Percentiles rank a stretch among this genome's conserved stretches.
These are phyloP conservation scores for Hemitrygon akajei DNA, from an alignment of 2,797 vertebrate species.

Conservation along the genomic window DNA sequence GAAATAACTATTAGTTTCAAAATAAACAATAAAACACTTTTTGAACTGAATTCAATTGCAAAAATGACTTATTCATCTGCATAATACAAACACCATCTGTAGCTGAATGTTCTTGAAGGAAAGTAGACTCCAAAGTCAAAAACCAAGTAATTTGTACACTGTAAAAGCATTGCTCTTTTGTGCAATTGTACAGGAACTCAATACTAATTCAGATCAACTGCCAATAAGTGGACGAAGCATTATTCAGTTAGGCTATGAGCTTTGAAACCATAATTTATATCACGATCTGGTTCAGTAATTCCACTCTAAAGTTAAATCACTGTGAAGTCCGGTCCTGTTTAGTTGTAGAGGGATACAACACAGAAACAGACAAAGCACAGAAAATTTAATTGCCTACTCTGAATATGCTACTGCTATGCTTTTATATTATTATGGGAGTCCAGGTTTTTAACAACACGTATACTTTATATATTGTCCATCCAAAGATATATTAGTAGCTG, in stretches of 20 bases:
- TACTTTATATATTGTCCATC: not conserved
- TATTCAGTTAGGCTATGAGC: not conserved
- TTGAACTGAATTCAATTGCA: not conserved
- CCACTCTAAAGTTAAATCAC: not conserved
- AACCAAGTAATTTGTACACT: not conserved
- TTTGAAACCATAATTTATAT: not conserved
- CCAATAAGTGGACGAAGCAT: slow-evolving; percentile 1
- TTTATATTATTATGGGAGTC: not conserved
- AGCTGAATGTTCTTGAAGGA: not conserved
- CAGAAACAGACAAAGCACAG: no score
- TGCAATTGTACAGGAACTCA: not conserved
- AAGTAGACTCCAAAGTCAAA: not conserved
- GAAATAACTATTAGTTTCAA: not conserved
- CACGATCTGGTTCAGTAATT: not conserved
- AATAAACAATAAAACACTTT: not conserved
- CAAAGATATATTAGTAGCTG: not conserved
- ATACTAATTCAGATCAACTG: slow-evolving; percentile 25
- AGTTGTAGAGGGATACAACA: no score
- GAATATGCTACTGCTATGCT: not conserved
- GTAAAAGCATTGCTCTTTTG: not conserved
- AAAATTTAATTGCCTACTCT: not conserved
- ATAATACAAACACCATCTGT: not conserved
- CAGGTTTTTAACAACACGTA: not conserved
- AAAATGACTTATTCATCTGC: slow-evolving; percentile 17
- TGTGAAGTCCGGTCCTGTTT: not conserved